Evolutionary conservation across 1,140 invertebrate species (phyloP), one percentile per base, ranked within the genome.

Genomic region (Cotesia typhae): DNA sequence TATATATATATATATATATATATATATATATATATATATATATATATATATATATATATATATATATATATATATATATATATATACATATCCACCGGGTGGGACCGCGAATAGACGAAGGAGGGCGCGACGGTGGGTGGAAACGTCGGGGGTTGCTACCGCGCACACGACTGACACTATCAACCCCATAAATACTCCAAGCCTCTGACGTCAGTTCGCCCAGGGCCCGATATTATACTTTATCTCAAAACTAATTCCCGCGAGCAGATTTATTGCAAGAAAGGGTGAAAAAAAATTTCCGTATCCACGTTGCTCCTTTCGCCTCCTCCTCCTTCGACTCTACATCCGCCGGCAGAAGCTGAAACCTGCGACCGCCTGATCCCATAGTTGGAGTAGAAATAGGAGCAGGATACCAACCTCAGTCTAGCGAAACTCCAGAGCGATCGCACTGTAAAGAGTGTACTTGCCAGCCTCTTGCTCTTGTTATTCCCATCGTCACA

Each of bases 171-270:
- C 81, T 83, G 81, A 83, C 81, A 77, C 81, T 83, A 83, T 83
- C 81, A 77, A 74, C 75, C 73, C 76, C 80, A 83, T 83, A 83
- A 83, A 83, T 83, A 83, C 77, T 78, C 74, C 76, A 79, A 82
- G 81, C 79, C 81, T 83, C 81, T 82, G 81, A 83, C 81, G 81
- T 83, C 81, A 82, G 77, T 73, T 80, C 74, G 73, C 75, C 78
- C 79, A 80, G 79, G 80, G 81, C 77, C 81, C 81, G 81, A 83
- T 83, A 82, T 83, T 83, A 83, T 83, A 82, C 81, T 83, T 83
- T 83, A 83, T 83, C 81, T 83, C 80, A 77, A 82, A 83, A 83
- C 81, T 83, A 83, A 83, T 83, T 83, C 81, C 81, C 79, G 80
- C 81, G 81, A 78, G 76, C 80, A 83, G 81, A 83, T 83, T 83